Evolutionary conservation across 2,888 invertebrate species (phyloP).

Genomic region (Amphipoea lucens): DNA sequence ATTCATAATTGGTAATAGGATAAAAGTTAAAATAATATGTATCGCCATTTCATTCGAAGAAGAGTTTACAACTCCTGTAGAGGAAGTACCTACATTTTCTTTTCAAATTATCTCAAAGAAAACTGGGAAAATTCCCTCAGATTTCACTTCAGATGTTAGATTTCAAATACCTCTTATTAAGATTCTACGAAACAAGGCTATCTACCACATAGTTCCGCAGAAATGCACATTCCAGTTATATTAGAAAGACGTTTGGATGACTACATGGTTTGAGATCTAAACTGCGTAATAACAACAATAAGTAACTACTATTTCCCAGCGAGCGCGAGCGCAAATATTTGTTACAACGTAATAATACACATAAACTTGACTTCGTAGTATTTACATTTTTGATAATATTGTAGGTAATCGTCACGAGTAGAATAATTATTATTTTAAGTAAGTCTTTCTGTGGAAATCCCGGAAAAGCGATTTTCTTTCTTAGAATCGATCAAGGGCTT

Average conservation of each 20-base stretch:
- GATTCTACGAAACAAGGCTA: constrained; percentile 38
- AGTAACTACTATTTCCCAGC: constrained; percentile 2
- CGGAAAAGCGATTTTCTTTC: constrained; percentile 5
- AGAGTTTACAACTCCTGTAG: background rate
- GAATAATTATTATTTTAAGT: background rate
- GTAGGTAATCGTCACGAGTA: constrained; percentile 1
- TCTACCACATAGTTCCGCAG: constrained; percentile 43
- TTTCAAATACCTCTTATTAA: constrained; percentile 18
- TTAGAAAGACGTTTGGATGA: constrained; percentile 57
- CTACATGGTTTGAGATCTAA: constrained; percentile 37
- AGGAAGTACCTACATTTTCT: background rate
- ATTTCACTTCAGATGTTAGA: constrained; percentile 34
- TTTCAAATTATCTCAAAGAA: background rate
- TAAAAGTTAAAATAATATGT: background rate
- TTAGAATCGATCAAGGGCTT: background rate
- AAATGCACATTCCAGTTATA: constrained; percentile 49
- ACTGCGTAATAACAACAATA: constrained; percentile 48
- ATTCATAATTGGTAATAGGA: background rate
- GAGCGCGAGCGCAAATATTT: constrained; percentile 46
- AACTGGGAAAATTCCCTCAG: background rate
- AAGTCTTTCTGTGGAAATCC: background rate
- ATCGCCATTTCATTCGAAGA: background rate
- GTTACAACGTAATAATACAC: constrained; percentile 27
- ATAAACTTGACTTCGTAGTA: constrained; percentile 25
- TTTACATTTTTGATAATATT: constrained; percentile 57